Conservation (phyloP, 1,140 invertebrate species). For the Caerostris extrusa region DNA sequence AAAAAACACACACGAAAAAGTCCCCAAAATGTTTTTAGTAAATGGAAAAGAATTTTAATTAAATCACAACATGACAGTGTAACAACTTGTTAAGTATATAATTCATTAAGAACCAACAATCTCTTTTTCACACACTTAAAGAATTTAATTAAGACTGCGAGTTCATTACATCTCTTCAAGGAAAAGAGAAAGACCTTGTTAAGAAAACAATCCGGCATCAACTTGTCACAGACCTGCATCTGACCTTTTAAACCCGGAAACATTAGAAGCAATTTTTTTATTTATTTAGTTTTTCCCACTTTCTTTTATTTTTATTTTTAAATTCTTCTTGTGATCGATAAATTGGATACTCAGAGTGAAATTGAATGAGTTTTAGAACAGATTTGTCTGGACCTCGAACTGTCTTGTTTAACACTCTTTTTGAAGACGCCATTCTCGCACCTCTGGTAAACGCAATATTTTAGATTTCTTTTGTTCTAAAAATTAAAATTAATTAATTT, state of each 20-base stretch:
- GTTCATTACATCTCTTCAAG: background rate
- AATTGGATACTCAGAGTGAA: conserved; percentile 41
- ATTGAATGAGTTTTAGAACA: conserved; percentile 44
- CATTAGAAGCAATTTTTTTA: background rate
- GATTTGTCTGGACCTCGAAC: conserved; percentile 12
- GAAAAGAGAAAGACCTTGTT: background rate
- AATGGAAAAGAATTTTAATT: background rate
- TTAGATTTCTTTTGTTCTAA: no score
- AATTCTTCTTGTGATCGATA: conserved; percentile 32
- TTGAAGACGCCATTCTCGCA: no score
- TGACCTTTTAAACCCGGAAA: conserved; percentile 1
- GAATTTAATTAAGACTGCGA: conserved; percentile 11
- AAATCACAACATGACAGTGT: background rate
- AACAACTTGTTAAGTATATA: conserved; percentile 8
- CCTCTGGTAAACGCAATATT: no score
- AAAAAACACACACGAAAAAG: background rate
- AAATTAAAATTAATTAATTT: no score
- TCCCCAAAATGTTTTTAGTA: background rate
- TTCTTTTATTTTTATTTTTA: background rate
- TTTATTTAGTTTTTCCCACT: background rate
- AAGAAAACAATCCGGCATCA: background rate
- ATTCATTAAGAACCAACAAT: conserved; percentile 14
- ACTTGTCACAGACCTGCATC: background rate
- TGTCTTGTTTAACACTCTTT: no score
- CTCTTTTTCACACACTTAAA: background rate